Evolutionary conservation across 1,140 invertebrate species (phyloP).

Genomic region (Stratiolaelaps scimitus): DNA sequence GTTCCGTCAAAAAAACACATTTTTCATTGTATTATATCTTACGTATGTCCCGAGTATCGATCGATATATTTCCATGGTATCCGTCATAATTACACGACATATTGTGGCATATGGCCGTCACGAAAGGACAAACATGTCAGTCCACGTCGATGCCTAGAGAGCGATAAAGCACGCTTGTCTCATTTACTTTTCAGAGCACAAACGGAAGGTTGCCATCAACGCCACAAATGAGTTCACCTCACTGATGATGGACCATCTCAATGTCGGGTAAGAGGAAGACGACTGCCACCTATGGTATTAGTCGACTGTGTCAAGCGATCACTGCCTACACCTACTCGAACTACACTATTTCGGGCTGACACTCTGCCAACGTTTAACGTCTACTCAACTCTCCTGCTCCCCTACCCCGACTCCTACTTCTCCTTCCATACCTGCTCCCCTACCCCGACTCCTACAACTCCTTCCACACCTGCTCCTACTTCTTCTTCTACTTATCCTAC

Average conservation of each 20-base stretch:
- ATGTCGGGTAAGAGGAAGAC: slow-evolving; percentile 67
- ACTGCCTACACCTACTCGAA: background rate
- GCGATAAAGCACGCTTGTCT: background rate
- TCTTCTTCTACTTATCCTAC: no score
- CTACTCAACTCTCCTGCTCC: no score
- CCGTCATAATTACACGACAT: slow-evolving; percentile 29
- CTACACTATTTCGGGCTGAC: background rate
- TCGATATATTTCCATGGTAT: no score
- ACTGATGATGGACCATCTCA: slow-evolving; percentile 87
- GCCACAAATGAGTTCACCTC: slow-evolving; percentile 82
- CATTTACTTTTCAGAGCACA: slow-evolving; percentile 52
- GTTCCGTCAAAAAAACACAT: background rate
- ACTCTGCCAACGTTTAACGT: no score
- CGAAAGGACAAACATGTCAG: background rate
- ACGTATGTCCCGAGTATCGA: no score
- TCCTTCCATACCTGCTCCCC: no score
- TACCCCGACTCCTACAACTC: no score
- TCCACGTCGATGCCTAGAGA: background rate
- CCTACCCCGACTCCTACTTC: no score
- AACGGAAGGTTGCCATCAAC: slow-evolving; percentile 79
- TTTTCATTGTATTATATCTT: no score
- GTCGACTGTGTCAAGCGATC: background rate
- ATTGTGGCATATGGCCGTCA: slow-evolving; percentile 28
- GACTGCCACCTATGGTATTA: slow-evolving; percentile 1
- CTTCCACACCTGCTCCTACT: no score